Base-by-base conservation (phyloP, 2,888 invertebrate species). In the Morpho achilles region DNA sequence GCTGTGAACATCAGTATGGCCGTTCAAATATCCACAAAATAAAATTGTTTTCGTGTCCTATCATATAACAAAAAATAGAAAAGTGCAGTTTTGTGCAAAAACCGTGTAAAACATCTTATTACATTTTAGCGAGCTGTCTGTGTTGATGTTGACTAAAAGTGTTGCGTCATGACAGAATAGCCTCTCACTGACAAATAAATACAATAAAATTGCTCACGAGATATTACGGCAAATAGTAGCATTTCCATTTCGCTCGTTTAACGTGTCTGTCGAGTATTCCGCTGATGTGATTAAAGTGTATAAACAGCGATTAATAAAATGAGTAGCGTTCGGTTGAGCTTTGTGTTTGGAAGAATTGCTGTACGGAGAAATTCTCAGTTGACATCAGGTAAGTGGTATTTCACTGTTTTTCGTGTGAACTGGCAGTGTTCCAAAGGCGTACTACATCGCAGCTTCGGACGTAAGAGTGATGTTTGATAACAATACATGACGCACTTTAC, bases 1-100 rank as follows among this genome's bases (percentile, higher is more conserved):
- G 91, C 91, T 91, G 91, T 91, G 87, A 84, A 85, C 84, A 84
- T 86, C 89, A 88, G 82, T 87, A 91, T 91, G 91, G 90, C 91
- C 87, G 89, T 87, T 86, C 79, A 70, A 73, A 71, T 81, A 82
- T 70, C 73, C 75, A 74, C 74, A 82, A 86, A 86, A 87, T 87
- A 87, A 83, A 83, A 76, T 82, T 81, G 77, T 86, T 82, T 82
- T 82, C 77, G 78, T 79, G 80, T 79, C 78, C 61, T 23, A 49
- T 61, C 53, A 49, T 76, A 76, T 75, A 77, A 74, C 75, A 80
- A 76, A 83, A 84, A 84, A 84, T 78, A 84, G 79, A 74, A 83
- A 77, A 81, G 84, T 82, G 81, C 75, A 79, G 80, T 82, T 82
- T 81, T 82, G 84, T 86, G 83, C 79, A 84, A 81, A 80, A 78